Percentiles rank a stretch among this genome's conserved stretches.
phyloP scores from a whole-genome alignment of 2,113 vertebrate genomes.

The Lycaon pictus region DNA sequence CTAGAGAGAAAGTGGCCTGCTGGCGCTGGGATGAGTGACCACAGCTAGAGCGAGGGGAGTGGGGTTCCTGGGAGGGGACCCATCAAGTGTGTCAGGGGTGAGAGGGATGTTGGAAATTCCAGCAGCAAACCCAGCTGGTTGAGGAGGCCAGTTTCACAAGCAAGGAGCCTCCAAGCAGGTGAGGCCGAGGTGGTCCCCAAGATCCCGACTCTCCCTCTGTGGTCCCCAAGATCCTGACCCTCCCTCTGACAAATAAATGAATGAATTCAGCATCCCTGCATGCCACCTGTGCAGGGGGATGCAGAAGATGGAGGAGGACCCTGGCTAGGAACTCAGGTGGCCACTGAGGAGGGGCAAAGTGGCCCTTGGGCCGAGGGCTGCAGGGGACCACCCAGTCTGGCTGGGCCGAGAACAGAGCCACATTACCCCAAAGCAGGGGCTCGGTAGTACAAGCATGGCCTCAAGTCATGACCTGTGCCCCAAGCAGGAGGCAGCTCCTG shows the following conservation, averaged over 20 bases:
- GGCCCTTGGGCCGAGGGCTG: neutral
- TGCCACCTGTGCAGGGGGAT: no score
- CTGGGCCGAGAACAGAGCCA: neutral
- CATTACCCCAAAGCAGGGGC: no score
- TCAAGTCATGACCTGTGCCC: no score
- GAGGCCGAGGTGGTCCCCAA: no score
- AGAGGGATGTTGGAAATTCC: neutral
- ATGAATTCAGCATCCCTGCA: neutral
- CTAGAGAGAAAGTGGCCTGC: neutral
- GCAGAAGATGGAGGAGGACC: neutral
- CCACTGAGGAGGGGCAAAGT: neutral
- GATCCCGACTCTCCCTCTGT: neutral
- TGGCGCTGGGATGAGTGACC: neutral
- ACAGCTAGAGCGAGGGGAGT: no score
- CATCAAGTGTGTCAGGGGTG: neutral
- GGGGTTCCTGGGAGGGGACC: no score
- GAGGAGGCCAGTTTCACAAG: neutral
- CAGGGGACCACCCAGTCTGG: no score
- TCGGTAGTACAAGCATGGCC: rapidly evolving
- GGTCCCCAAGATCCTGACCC: neutral
- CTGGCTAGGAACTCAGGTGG: neutral
- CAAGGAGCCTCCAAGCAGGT: neutral
- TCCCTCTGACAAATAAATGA: neutral
- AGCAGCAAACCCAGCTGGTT: no score
- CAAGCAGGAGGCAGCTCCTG: neutral